A percentile compares a stretch with the other conserved stretches of the same genome.
Conservation (phyloP, 2,113 vertebrate genomes). For the Paedocypris sp. region DNA sequence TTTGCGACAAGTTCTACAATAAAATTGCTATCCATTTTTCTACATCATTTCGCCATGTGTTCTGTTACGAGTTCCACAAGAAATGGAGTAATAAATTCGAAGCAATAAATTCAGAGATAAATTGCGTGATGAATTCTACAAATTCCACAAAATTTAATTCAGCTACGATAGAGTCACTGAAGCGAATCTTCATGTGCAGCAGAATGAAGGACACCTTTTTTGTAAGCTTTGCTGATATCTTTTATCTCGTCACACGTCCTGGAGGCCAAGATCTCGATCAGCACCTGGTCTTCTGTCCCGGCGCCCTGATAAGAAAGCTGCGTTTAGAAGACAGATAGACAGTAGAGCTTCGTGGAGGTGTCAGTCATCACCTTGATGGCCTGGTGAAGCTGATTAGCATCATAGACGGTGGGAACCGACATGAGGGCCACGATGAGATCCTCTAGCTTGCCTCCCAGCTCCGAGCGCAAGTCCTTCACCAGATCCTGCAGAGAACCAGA, state of each 20-base stretch:
- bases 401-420: conserved; percentile 66
- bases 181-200: background rate
- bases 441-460: conserved; percentile 86
- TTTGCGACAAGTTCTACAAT: too few relatives aligned
- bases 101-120: too few relatives aligned
- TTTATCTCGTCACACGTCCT: conserved; percentile 68
- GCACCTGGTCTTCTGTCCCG: conserved; percentile 80
- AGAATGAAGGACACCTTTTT: conserved; percentile 67
- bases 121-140: too few relatives aligned
- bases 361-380: conserved; percentile 75
- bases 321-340: background rate
- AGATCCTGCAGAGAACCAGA: conserved; percentile 65
- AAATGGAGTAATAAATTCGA: too few relatives aligned
- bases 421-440: conserved; percentile 79
- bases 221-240: conserved; percentile 74
- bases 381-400: conserved; percentile 76
- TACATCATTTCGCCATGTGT: too few relatives aligned
- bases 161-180: too few relatives aligned
- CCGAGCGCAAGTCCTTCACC: conserved; percentile 78
- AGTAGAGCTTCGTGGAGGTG: background rate
- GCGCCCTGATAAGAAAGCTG: conserved; percentile 64
- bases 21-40: too few relatives aligned
- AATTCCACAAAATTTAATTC: too few relatives aligned
- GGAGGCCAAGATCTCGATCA: conserved; percentile 89
- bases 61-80: too few relatives aligned